These are phyloP conservation scores for Tupaia tana DNA, from an alignment of 2,113 vertebrate species.

Conservation along the genomic window DNA sequence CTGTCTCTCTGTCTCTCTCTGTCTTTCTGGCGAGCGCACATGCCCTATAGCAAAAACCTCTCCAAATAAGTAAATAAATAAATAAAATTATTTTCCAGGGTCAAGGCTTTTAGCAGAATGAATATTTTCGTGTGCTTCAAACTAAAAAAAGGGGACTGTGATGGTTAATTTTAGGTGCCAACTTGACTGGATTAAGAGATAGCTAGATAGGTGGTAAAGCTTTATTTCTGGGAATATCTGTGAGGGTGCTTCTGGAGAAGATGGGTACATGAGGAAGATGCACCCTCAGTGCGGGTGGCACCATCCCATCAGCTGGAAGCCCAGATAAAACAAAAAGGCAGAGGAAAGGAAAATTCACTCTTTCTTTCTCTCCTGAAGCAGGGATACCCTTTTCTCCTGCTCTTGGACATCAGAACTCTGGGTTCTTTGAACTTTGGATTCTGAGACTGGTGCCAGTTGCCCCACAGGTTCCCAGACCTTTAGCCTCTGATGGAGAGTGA, in stretches of 20 bases:
- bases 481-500: neutral
- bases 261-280: neutral
- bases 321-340: neutral
- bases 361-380: neutral
- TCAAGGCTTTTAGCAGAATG: neutral
- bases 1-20: too few relatives aligned
- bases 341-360: neutral
- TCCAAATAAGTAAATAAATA: neutral
- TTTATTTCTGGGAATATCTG: neutral
- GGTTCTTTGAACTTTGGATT: neutral
- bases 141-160: neutral
- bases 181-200: too few relatives aligned
- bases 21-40: too few relatives aligned
- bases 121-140: neutral
- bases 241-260: neutral
- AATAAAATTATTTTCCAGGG: neutral
- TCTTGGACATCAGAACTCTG: neutral
- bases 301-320: neutral
- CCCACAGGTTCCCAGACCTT: neutral
- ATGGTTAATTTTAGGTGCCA: neutral
- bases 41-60: too few relatives aligned
- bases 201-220: neutral
- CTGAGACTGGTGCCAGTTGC: neutral
- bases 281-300: neutral
- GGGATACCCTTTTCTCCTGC: neutral